Base-by-base conservation (phyloP, 1,140 invertebrate species). In the Wiebesia pumilae region DNA sequence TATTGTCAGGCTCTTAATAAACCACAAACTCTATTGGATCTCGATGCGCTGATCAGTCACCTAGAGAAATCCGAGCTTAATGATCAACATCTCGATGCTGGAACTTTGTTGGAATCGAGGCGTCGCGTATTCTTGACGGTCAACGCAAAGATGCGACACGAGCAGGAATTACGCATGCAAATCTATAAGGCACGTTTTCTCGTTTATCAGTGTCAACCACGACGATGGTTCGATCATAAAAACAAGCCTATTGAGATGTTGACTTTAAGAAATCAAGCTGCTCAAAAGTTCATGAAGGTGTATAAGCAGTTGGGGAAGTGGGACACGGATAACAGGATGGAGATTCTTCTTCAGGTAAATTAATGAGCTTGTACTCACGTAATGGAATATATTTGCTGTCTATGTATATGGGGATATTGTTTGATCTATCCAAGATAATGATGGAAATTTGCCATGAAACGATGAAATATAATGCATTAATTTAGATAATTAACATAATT, bases 181-280 rank as follows among this genome's bases (percentile, higher is more conserved):
- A 27, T 3, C 0, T 4, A 16, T 1, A 40, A 73, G 4, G 80
- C 21, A n/a, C 51, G 80, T 0, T 87, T 87, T 35, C 92, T 97
- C 24, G 94, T 95, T 84, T 93, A 94, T 88, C 95, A 96, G 85
- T 96, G 95, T 16, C 94, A 94, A 85, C 95, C 96, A 0, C 91
- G 95, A 2, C 92, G 93, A 51, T 97, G 96, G 96, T 94, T 93
- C 78, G 95, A 95, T 54, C 93, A 94, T 43, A 95, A 95, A 84
- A 95, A 94, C 0, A 94, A 94, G 79, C 81, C 94, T 0, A 93
- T 96, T 19, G 93, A 95, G 54, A 95, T 96, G 95, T 94, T 96
- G 65, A 96, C 96, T 10, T 86, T 96, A 65, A 95, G 95, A 90
- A 95, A 95, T 62, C 96, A 96, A 90, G 95, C 94, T 89, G 96